phyloP scores from a whole-genome alignment of 2,797 vertebrate genomes.

The Anabacerthia variegaticeps region DNA sequence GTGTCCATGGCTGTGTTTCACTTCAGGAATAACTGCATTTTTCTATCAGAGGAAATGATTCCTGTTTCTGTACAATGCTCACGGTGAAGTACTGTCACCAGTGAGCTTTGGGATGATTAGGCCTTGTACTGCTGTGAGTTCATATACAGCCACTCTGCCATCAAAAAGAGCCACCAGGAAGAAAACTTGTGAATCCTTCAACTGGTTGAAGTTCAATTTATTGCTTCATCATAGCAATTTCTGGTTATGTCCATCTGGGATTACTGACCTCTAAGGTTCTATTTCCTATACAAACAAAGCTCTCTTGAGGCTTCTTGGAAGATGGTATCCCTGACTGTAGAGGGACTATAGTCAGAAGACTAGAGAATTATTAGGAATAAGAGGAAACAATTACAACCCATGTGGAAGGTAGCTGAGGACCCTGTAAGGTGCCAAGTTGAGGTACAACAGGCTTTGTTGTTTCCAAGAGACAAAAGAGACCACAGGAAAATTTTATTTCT shows the following conservation, averaged over 20 bases:
- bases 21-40: background rate
- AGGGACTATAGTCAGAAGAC: background rate
- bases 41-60: background rate
- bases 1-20: background rate
- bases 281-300: background rate
- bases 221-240: background rate
- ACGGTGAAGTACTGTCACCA: background rate
- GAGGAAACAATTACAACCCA: background rate
- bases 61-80: background rate
- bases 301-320: background rate
- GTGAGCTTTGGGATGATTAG: background rate
- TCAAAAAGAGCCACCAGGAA: background rate
- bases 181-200: background rate
- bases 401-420: background rate
- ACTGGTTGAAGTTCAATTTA: background rate
- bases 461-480: background rate
- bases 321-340: background rate
- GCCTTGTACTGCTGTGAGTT: background rate
- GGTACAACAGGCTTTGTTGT: background rate
- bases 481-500: background rate
- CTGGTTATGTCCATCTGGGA: background rate
- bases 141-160: background rate
- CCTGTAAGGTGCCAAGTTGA: background rate
- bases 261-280: background rate
- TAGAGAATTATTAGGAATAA: background rate